Conservation (phyloP, 53 echinoderm and acorn worm genomes). For the Luidia sarsii region DNA sequence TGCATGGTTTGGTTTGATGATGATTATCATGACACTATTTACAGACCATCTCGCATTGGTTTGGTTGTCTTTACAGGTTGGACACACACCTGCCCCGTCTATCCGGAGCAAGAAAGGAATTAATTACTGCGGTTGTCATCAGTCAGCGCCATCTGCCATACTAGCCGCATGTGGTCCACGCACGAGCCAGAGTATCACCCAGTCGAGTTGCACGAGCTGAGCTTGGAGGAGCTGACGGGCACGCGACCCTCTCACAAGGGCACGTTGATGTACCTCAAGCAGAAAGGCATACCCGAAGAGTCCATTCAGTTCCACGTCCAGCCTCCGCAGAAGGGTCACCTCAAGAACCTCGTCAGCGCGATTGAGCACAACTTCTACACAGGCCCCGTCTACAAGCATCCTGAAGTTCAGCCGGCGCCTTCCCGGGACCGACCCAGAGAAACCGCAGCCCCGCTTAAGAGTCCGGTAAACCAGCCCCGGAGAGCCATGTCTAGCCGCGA, state of each 20-base stretch:
- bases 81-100: not conserved
- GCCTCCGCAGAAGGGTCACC: slow-evolving; percentile 22
- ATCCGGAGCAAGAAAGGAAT: not conserved
- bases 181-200: slow-evolving; percentile 47
- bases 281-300: slow-evolving; percentile 44
- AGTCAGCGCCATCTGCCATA: slow-evolving; percentile 1
- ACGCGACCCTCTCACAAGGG: slow-evolving; percentile 57
- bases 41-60: too few species aligned
- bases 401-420: slow-evolving; percentile 31
- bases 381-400: slow-evolving; percentile 30
- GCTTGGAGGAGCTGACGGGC: slow-evolving; percentile 82
- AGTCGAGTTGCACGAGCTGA: slow-evolving; percentile 61
- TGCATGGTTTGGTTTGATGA: too few species aligned
- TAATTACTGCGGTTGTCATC: too few species aligned
- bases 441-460: not conserved
- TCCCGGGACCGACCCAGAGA: slow-evolving; percentile 22
- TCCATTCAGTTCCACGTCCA: slow-evolving; percentile 12
- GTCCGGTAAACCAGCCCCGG: not conserved
- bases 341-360: slow-evolving; percentile 12
- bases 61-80: too few species aligned
- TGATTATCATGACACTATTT: too few species aligned
- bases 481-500: slow-evolving; percentile 59
- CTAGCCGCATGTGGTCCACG: slow-evolving; percentile 38
- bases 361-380: slow-evolving; percentile 49
- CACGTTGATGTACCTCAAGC: slow-evolving; percentile 74